phyloP scores from a whole-genome alignment of 2,888 invertebrate species.

The Zaprionus obscuricornis region DNA sequence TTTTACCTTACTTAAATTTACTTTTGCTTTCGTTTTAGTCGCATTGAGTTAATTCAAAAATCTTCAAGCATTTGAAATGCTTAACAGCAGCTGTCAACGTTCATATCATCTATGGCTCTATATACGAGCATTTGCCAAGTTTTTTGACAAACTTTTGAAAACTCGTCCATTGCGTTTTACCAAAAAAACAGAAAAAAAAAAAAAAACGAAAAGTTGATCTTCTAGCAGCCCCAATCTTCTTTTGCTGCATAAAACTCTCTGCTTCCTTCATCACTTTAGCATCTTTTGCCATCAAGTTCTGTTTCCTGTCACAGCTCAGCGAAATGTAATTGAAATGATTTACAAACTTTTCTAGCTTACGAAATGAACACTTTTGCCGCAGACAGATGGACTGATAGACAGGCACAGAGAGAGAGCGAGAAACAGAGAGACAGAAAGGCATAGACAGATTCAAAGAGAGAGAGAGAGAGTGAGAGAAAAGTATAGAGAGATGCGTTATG shows the following conservation, averaged over 20 bases:
- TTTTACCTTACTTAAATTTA: too few species aligned
- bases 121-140: slow-evolving; percentile 11
- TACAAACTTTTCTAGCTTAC: slow-evolving; percentile 66
- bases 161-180: slow-evolving; percentile 33
- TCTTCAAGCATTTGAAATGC: slow-evolving; percentile 30
- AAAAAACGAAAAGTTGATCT: slow-evolving; percentile 1
- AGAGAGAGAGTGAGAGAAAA: background rate
- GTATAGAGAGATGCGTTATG: slow-evolving; percentile 3
- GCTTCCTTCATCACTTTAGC: too few species aligned
- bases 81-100: slow-evolving; percentile 44
- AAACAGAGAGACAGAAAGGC: background rate
- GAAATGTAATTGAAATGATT: slow-evolving; percentile 75
- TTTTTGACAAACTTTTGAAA: slow-evolving; percentile 44
- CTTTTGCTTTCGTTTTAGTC: background rate
- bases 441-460: slow-evolving; percentile 8
- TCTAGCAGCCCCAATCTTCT: too few species aligned
- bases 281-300: slow-evolving; percentile 46
- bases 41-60: slow-evolving; percentile 19
- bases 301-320: slow-evolving; percentile 70
- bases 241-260: too few species aligned
- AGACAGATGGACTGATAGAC: too few species aligned
- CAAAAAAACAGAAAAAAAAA: slow-evolving; percentile 18
- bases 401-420: slow-evolving; percentile 6
- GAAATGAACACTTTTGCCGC: slow-evolving; percentile 45
- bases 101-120: slow-evolving; percentile 36